Percentiles rank a stretch among this genome's conserved stretches.
phyloP scores from a whole-genome alignment of 2,797 vertebrate species.

The Peromyscus attwateri region DNA sequence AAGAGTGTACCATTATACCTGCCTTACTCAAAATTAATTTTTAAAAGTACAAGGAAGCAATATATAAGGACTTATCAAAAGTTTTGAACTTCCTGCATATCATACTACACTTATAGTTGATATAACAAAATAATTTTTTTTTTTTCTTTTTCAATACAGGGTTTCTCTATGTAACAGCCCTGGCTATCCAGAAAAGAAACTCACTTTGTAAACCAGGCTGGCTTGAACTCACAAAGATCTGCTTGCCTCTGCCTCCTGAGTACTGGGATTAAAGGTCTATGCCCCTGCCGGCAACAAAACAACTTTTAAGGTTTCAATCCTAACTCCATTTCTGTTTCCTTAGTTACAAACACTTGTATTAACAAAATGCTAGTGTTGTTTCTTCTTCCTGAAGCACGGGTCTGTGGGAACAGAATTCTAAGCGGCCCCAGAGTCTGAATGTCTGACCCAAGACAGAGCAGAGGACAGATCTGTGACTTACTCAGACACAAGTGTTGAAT shows the following conservation, averaged over 20 bases:
- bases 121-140: background rate
- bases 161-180: background rate
- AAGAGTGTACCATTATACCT: background rate
- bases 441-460: background rate
- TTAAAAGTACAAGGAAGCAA: conserved; percentile 53
- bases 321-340: conserved; percentile 29
- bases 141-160: background rate
- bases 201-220: background rate
- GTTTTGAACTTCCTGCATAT: background rate
- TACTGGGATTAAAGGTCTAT: background rate
- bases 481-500: conserved; percentile 97
- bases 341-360: conserved; percentile 10
- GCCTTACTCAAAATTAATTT: conserved; percentile 33
- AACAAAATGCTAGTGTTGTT: background rate
- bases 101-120: conserved; percentile 26
- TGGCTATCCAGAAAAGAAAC: background rate
- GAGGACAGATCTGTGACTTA: conserved; percentile 86
- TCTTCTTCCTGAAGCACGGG: background rate
- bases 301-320: background rate
- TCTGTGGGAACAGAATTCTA: conserved; percentile 32
- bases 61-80: background rate
- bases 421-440: conserved; percentile 45
- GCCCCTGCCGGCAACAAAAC: background rate
- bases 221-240: background rate
- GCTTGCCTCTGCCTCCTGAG: background rate